Percentiles rank a stretch among this genome's conserved stretches.
These are phyloP conservation scores for Arrhamphus sclerolepis DNA, from an alignment of 2,797 vertebrate genomes.

Conservation along the genomic window DNA sequence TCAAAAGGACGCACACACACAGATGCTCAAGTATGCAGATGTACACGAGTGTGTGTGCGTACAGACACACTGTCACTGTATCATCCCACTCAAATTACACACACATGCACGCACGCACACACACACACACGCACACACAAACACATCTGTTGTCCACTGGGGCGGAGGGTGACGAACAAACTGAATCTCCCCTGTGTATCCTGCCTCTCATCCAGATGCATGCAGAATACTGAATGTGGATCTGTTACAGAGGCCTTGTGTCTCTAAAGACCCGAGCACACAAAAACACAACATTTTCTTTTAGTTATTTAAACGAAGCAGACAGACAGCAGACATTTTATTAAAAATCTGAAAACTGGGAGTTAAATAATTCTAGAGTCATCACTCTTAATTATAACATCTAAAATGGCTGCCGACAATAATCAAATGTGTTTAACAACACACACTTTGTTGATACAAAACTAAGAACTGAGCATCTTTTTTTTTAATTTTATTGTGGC, in stretches of 20 bases:
- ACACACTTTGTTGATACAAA: too few species aligned
- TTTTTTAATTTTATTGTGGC: too few species aligned
- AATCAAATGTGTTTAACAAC: not conserved
- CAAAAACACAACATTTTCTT: constrained; percentile 54
- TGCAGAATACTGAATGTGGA: constrained; percentile 70
- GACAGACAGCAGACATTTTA: constrained; percentile 55
- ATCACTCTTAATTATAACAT: constrained; percentile 28
- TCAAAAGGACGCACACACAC: constrained; percentile 62
- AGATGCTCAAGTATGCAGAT: constrained; percentile 62
- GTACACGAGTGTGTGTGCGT: constrained; percentile 6
- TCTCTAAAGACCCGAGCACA: constrained; percentile 61
- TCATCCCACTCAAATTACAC: constrained; percentile 12
- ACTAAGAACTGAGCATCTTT: too few species aligned
- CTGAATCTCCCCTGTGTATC: constrained; percentile 62
- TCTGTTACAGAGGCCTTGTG: constrained; percentile 62
- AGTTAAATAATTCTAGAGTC: constrained; percentile 44
- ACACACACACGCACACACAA: constrained; percentile 38
- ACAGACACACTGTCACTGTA: constrained; percentile 43
- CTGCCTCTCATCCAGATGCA: constrained; percentile 71
- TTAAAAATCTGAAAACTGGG: constrained; percentile 41
- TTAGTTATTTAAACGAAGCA: constrained; percentile 65
- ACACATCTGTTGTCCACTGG: constrained; percentile 79
- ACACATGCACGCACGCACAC: too few species aligned
- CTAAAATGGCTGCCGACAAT: constrained; percentile 54
- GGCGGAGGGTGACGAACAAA: constrained; percentile 80